Percentiles rank a stretch among this genome's conserved stretches.
Evolutionary conservation across 2,113 vertebrate species (phyloP).

Genomic region (Irena cyanogastra): DNA sequence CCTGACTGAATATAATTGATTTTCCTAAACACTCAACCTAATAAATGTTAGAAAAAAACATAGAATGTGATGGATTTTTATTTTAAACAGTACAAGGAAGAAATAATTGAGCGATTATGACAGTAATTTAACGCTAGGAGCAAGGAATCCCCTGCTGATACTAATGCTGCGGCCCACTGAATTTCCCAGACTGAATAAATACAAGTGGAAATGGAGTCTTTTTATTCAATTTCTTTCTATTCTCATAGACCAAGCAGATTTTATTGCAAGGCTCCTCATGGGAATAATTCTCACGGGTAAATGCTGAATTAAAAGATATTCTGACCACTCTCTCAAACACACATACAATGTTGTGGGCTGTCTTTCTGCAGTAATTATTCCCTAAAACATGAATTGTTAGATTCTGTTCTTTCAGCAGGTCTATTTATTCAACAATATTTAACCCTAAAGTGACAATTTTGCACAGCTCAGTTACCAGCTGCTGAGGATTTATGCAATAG

Average conservation of each 20-base stretch:
- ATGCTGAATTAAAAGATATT: conserved; percentile 75
- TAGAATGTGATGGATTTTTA: conserved; percentile 85
- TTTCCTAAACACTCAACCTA: conserved; percentile 89
- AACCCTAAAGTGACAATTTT: conserved; percentile 48
- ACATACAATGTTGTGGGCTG: conserved; percentile 56
- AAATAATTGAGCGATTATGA: conserved; percentile 88
- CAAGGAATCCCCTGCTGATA: conserved; percentile 86
- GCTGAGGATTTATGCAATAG: not conserved
- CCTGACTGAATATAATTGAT: conserved; percentile 84
- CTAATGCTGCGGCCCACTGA: conserved; percentile 81
- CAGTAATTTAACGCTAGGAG: conserved; percentile 89
- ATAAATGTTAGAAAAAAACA: conserved; percentile 81
- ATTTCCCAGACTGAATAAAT: conserved; percentile 86
- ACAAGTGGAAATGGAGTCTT: conserved; percentile 82
- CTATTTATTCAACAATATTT: conserved; percentile 54
- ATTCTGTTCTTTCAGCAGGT: conserved; percentile 35
- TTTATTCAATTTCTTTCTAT: conserved; percentile 85
- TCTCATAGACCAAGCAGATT: conserved; percentile 78
- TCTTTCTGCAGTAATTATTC: conserved; percentile 49
- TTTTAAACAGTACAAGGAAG: conserved; percentile 86
- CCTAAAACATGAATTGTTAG: conserved; percentile 36
- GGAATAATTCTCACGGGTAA: conserved; percentile 78
- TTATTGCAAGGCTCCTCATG: conserved; percentile 76
- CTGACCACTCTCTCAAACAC: conserved; percentile 63
- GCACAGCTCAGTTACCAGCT: not conserved